Base-by-base conservation (phyloP, 2,888 invertebrate species). In the Cyclophora punctaria region DNA sequence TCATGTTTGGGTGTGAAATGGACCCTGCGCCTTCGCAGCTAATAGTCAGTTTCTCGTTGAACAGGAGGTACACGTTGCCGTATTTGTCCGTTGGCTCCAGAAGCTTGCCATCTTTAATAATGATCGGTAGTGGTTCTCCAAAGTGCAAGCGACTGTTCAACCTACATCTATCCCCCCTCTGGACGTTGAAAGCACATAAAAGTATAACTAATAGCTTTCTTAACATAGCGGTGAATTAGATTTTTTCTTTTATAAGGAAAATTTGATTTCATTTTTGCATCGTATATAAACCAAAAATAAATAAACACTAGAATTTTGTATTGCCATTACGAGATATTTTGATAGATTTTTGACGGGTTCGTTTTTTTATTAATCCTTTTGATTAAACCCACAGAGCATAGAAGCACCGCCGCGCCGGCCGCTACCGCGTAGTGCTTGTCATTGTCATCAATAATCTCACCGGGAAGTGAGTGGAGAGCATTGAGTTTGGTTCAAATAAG, bases 121-220 rank as follows among this genome's bases (percentile, higher is more conserved):
- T 72, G 0, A 85, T 59, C 0, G 87, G 87, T 2, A 80, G 66
- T 0, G 84, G 84, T 60, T 86, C 70, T 0, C 69, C 60, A 20
- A 88, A 87, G 56, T 87, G 69, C 5, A 59, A 52, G 33, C 84
- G 63, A 1, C 76, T 64, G 44, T 85, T 78, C 0, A 88, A 57
- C 33, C 55, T 60, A 49, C 87, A 88, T 60, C 68, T 68, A 37
- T 67, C 71, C 0, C 67, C 66, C 3, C 58, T 56, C 4, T 72
- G 78, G 3, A 75, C 48, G 49, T 77, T 79, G 0, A 84, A 61
- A 4, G 71, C 71, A 50, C 80, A 82, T 3, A 86, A 53, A n/a
- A 84, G 20, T 20, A 20, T 20, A 20, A 20, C 20, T 20, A 20
- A 20, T 20, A 20, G 20, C 20, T 20, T 20, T 20, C 20, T 20